Evolutionary conservation across 2,888 invertebrate species (phyloP), one percentile per base, ranked within the genome.

Genomic region (Mycalesis mineus): DNA sequence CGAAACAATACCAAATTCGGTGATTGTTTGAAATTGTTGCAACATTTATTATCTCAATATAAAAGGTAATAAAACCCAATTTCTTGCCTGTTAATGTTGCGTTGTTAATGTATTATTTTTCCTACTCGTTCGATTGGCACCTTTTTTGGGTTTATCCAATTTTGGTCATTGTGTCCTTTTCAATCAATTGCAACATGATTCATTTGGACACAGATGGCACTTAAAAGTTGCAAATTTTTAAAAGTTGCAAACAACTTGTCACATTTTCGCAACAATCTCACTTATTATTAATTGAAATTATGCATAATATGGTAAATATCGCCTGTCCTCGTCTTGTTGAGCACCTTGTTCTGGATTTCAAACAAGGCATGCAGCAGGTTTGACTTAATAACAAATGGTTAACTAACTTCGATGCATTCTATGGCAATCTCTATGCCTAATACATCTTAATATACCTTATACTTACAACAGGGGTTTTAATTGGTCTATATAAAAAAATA

Each of bases 331-430:
- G 39, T 17, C 17, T 57, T 22, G 47, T 52, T 52, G 57, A 9
- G 47, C 47, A 57, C 57, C 57, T 57, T 47, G 52, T 57, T 52
- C 57, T 47, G 39, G 52, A 52, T 57, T 56, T 47, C 14, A 47
- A 40, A 33, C 13, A 14, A 29, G 31, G 37, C 39, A 33, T n/a
- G 6, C 31, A 28, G n/a, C 28, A 4, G 0, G 22, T 9, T 9
- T 45, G 9, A 14, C 11, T n/a, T 29, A 31, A 9, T 33, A 5
- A 7, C 14, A 28, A 44, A 9, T 17, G 31, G 22, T 9, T 42
- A 39, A 15, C 15, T 7, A 9, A 39, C 28, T 31, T 37, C 9
- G 14, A 39, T 37, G 11, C 31, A 2, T 33, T 40, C 33, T 49
- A 39, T 13, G 13, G 15, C 47, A 29, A 54, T 37, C 22, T 22